These are phyloP conservation scores for Theristicus caerulescens DNA, from an alignment of 2,113 vertebrate species.

Conservation along the genomic window DNA sequence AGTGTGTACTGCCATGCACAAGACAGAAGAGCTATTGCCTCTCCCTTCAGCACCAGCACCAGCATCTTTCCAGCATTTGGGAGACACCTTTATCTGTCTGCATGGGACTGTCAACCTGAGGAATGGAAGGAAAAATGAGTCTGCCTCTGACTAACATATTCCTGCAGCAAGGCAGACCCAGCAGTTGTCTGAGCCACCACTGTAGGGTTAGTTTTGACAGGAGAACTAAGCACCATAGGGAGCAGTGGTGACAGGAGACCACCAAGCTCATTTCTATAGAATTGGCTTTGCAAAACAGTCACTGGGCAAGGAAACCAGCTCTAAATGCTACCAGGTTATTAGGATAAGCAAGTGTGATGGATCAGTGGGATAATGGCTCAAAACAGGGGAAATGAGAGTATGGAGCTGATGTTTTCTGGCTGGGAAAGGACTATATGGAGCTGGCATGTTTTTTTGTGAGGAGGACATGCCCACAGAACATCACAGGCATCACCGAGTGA, in stretches of 20 bases:
- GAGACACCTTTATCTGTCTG: not conserved
- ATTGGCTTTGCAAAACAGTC: not conserved
- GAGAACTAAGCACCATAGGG: not conserved
- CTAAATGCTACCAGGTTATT: not conserved
- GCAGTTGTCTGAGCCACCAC: not conserved
- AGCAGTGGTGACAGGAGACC: not conserved
- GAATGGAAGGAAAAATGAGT: not conserved
- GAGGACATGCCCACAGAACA: not conserved
- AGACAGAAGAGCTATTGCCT: not conserved
- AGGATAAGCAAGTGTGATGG: not conserved
- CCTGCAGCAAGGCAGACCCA: not conserved
- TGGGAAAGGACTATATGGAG: not conserved
- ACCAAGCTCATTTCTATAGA: not conserved
- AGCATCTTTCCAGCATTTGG: not conserved
- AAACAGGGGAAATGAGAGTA: not conserved
- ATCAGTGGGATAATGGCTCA: not conserved
- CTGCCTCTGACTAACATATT: not conserved
- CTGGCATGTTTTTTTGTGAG: not conserved
- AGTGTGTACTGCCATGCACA: accelerated
- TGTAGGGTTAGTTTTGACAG: not conserved
- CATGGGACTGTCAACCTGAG: not conserved
- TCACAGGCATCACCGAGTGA: accelerated
- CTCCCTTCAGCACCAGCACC: not conserved
- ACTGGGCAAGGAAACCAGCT: not conserved
- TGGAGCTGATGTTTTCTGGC: not conserved